Conservation (phyloP, 2,113 vertebrate genomes). For the Corythornis vintsioides region DNA sequence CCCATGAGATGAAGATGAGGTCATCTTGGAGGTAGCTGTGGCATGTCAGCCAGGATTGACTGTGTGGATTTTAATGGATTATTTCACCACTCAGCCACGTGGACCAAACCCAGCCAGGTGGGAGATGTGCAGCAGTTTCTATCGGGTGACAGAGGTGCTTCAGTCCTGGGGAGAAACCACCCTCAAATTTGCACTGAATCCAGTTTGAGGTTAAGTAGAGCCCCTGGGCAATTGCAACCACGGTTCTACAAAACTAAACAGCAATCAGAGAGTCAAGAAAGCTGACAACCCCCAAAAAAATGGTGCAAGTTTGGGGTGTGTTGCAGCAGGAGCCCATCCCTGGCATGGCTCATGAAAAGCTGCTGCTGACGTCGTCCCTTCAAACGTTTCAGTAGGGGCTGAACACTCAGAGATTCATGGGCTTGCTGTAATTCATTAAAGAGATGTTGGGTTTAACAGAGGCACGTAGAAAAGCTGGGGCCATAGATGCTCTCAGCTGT, state of each 20-base stretch:
- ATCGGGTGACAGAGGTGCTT: no score
- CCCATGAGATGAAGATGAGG: not conserved
- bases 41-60: not conserved
- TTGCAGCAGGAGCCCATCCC: conserved; percentile 18
- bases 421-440: conserved; percentile 70
- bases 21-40: not conserved
- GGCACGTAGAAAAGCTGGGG: conserved; percentile 21
- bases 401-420: not conserved
- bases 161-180: not conserved
- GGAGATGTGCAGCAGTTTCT: not conserved
- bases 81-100: not conserved
- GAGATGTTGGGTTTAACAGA: conserved; percentile 50
- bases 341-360: conserved; percentile 2
- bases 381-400: conserved; percentile 30
- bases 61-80: not conserved
- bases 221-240: not conserved
- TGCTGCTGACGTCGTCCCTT: conserved; percentile 9
- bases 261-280: not conserved
- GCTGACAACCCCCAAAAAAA: not conserved
- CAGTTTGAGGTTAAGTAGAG: not conserved
- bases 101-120: not conserved
- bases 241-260: not conserved
- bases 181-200: not conserved
- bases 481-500: conserved; percentile 48
- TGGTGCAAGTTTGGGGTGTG: not conserved